phyloP scores from a whole-genome alignment of 1,140 invertebrate genomes.

The Bombus sylvicola region DNA sequence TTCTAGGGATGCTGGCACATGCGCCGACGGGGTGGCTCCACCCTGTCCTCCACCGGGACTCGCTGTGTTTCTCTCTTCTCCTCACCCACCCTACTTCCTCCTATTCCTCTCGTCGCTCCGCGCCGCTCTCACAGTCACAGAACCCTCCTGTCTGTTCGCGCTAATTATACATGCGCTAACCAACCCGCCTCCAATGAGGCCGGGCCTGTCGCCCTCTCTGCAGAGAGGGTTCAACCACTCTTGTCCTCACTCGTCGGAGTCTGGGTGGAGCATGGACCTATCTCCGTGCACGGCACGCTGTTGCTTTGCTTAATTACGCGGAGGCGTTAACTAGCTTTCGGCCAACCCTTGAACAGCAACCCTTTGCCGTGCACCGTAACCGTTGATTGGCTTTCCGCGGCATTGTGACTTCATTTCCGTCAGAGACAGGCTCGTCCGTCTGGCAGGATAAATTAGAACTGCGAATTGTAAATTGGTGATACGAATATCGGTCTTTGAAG shows the following conservation, averaged over 20 bases:
- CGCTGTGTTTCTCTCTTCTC: conserved; percentile 34
- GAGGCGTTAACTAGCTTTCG: conserved; percentile 77
- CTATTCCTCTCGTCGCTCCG: background rate
- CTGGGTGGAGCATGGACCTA: conserved; percentile 76
- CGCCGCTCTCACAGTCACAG: conserved; percentile 14
- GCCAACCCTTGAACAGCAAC: conserved; percentile 65
- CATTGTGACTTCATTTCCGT: background rate
- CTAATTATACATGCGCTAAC: conserved; percentile 80
- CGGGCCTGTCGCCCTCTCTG: conserved; percentile 70
- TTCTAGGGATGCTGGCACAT: conserved; percentile 78
- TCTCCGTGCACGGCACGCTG: conserved; percentile 48
- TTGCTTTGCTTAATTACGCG: conserved; percentile 78
- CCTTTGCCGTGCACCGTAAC: conserved; percentile 33
- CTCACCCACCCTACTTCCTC: conserved; percentile 9
- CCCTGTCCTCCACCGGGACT: conserved; percentile 69
- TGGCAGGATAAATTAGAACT: background rate
- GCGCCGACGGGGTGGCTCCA: conserved; percentile 76
- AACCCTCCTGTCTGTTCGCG: conserved; percentile 53
- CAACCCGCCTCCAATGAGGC: conserved; percentile 73
- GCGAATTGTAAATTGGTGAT: background rate
- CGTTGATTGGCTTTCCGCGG: conserved; percentile 54
- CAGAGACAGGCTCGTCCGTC: background rate
- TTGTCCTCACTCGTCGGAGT: conserved; percentile 58
- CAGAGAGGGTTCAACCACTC: conserved; percentile 71
- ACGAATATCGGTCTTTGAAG: background rate